A percentile compares a stretch with the other conserved stretches of the same genome.
phyloP scores from a whole-genome alignment of 2,113 vertebrate genomes.

The Procavia capensis region DNA sequence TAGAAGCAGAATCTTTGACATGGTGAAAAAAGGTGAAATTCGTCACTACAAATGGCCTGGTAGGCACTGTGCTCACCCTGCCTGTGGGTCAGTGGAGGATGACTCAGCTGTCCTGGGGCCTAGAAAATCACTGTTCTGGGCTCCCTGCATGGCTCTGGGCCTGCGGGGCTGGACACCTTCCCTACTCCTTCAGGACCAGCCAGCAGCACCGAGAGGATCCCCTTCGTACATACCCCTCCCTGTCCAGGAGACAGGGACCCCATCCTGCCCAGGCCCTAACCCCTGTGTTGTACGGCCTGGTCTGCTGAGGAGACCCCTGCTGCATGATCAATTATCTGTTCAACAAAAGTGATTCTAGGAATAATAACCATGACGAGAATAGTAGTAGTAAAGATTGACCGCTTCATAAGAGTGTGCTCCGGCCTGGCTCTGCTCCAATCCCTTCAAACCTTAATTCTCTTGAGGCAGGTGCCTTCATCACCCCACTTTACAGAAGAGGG shows the following conservation, averaged over 20 bases:
- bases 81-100: background rate
- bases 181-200: background rate
- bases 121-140: background rate
- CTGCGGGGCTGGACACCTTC: background rate
- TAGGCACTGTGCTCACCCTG: background rate
- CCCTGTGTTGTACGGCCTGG: background rate
- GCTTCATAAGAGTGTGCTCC: accelerated
- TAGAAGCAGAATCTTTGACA: too few species aligned
- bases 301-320: background rate
- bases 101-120: background rate
- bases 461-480: accelerated
- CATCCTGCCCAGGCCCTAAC: background rate
- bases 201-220: accelerated
- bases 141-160: background rate
- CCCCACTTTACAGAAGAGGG: background rate
- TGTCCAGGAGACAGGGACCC: background rate
- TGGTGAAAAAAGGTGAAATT: too few species aligned
- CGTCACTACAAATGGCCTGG: too few species aligned
- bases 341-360: background rate
- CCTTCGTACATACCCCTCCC: too few species aligned
- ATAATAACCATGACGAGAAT: accelerated
- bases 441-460: background rate
- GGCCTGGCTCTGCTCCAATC: background rate
- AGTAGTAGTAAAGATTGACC: accelerated
- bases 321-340: background rate